Conservation (phyloP, 2,797 vertebrate genomes). For the Xenopus petersii region DNA sequence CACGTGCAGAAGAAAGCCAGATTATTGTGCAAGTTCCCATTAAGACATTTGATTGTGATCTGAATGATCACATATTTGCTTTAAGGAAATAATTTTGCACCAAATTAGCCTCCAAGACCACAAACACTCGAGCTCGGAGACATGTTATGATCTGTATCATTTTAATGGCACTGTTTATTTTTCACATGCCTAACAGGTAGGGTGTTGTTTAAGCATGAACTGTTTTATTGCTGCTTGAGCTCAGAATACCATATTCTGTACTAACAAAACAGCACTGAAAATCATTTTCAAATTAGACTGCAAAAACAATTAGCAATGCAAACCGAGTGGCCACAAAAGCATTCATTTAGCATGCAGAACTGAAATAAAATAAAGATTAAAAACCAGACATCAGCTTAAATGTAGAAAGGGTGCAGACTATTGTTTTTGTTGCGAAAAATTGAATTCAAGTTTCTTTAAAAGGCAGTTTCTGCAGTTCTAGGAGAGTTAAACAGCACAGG, state of each 20-base stretch:
- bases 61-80: slow-evolving; percentile 1
- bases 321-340: neutral
- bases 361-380: no score
- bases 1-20: no score
- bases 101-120: slow-evolving; percentile 14
- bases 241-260: slow-evolving; percentile 12
- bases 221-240: slow-evolving; percentile 16
- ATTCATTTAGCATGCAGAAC: neutral
- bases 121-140: slow-evolving; percentile 31
- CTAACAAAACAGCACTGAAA: neutral
- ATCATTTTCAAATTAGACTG: slow-evolving; percentile 17
- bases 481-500: no score
- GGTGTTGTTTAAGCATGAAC: slow-evolving; percentile 41
- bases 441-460: no score
- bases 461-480: no score
- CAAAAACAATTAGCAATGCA: slow-evolving; percentile 12
- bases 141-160: slow-evolving; percentile 42
- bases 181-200: slow-evolving; percentile 38
- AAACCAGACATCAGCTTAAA: no score
- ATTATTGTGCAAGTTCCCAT: neutral
- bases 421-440: no score
- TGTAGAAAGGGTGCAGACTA: no score
- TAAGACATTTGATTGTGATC: neutral
- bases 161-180: slow-evolving; percentile 35
- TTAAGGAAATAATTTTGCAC: slow-evolving; percentile 21